Evolutionary conservation across 2,797 vertebrate genomes (phyloP).

Genomic region (Syncerus caffer): DNA sequence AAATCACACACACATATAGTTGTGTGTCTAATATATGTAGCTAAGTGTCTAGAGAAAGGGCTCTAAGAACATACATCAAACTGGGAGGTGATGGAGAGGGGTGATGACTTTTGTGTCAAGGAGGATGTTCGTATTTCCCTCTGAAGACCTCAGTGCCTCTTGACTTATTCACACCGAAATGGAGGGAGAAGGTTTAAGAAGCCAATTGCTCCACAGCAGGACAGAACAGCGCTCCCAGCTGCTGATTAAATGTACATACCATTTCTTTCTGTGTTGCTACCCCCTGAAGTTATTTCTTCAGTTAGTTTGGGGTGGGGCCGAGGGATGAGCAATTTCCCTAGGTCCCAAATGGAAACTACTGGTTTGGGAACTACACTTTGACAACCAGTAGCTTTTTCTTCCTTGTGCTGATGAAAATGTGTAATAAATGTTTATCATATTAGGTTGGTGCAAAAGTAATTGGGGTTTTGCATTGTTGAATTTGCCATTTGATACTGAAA

Average conservation of each 20-base stretch:
- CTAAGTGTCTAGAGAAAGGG: not conserved
- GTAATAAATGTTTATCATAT: not conserved
- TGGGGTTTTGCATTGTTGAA: not conserved
- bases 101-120: not conserved
- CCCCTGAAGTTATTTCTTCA: not conserved
- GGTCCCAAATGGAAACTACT: not conserved
- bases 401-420: not conserved
- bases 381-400: conserved; percentile 21
- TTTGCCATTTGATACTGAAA: not conserved
- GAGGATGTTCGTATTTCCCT: not conserved
- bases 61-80: not conserved
- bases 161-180: not conserved
- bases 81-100: not conserved
- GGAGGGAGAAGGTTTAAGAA: not conserved
- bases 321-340: conserved; percentile 1
- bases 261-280: not conserved
- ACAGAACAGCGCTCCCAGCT: not conserved
- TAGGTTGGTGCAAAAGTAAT: not conserved
- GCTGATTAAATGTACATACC: not conserved
- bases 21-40: not conserved
- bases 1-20: not conserved
- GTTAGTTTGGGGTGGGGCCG: not conserved
- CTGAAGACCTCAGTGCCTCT: not conserved
- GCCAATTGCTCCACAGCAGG: not conserved
- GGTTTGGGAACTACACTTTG: not conserved